phyloP scores from a whole-genome alignment of 2,888 invertebrate genomes.

The Elegia similella region DNA sequence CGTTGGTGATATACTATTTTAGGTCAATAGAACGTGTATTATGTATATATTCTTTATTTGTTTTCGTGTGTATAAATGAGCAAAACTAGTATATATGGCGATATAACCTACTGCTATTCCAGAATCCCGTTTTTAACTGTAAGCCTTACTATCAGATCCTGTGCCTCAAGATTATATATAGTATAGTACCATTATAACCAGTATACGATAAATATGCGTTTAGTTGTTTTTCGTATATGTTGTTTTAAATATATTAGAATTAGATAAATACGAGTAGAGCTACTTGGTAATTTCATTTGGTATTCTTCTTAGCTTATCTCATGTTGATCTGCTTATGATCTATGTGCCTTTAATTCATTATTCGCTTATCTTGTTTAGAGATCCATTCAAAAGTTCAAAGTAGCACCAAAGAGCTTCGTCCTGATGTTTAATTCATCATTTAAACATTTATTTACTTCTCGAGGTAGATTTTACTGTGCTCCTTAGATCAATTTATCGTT shows the following conservation, averaged over 20 bases:
- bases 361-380: background rate
- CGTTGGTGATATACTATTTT: too few species aligned
- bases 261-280: background rate
- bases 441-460: background rate
- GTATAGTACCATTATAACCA: too few species aligned
- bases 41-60: too few species aligned
- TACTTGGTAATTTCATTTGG: background rate
- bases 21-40: too few species aligned
- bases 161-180: too few species aligned
- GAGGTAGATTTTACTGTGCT: background rate
- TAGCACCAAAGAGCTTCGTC: background rate
- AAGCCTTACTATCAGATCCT: too few species aligned
- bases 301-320: background rate
- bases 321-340: background rate
- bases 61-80: too few species aligned
- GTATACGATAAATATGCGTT: too few species aligned
- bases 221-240: too few species aligned
- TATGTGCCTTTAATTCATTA: constrained; percentile 2
- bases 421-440: constrained; percentile 4
- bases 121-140: too few species aligned
- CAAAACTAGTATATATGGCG: too few species aligned
- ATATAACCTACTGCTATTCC: too few species aligned
- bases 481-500: background rate
- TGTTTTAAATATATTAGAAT: background rate
- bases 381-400: constrained; percentile 2